Evolutionary conservation across 2,797 vertebrate species (phyloP), one percentile per base, ranked within the genome.

Genomic region (Coregonus ussuriensis): DNA sequence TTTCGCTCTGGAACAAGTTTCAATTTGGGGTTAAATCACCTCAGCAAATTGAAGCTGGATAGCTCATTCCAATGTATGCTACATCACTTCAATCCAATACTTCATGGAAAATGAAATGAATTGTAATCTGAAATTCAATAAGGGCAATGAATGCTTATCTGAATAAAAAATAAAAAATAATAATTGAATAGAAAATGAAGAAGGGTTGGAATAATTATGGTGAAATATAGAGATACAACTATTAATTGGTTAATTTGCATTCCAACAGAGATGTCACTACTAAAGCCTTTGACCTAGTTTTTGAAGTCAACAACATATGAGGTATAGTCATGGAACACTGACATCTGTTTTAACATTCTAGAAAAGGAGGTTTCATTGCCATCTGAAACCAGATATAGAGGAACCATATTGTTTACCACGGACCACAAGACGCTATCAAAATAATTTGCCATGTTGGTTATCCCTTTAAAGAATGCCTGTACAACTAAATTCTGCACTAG

Each of bases 271-370:
- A 76, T 56, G 21, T n/a, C 54, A 65, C 29, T 62, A 37, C 51
- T 35, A 51, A 66, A 72, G 41, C 13, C 51, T 77, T 74, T 77
- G 75, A 72, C 79, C 74, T 74, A 77, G 71, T 77, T 75, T 78
- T 72, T 59, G 74, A 76, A 75, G 82, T 69, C 81, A 85, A 81
- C 67, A 73, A 69, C 83, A 78, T 41, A 25, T 25, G 75, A 75
- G 69, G 74, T 82, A 80, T 37, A 66, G 29, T 59, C 72, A 21
- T 74, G 79, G 75, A 85, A 59, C 41, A 59, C 75, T 66, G 81
- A 85, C 89, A 90, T 91, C 89, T 92, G 91, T 81, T 90, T 84
- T 86, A 85, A 82, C 72, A 83, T 59, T 91, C 84, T 69, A 83
- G 73, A 79, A 90, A 88, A 86, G 76, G 75, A 77, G 76, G 63